Base-by-base conservation (phyloP, 2,888 invertebrate species). In the Lasioglossum calceatum region DNA sequence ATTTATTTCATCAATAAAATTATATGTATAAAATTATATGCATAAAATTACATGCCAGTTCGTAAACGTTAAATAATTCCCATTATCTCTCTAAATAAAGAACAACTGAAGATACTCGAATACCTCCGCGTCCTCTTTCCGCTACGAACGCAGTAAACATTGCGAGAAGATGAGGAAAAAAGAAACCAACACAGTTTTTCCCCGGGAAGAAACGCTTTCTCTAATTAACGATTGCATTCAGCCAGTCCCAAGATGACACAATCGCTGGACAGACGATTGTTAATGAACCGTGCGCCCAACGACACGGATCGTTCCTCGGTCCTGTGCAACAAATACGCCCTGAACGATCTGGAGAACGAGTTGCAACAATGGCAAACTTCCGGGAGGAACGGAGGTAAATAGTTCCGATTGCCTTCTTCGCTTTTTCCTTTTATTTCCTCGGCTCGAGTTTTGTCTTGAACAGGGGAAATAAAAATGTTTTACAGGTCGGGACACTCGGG, bases 311-410 rank as follows among this genome's bases (percentile, higher is more conserved):
- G 96, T 86, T 96, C 96, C 0, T 97, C 97, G 0, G 97, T 97
- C 58, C 96, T 97, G 67, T 97, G 97, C 93, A 98, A 98, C 94
- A 97, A 96, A 90, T 98, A 97, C 93, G 97, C 97, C 0, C 95
- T 97, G 77, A 91, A 92, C 54, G 92, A 92, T 42, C 47, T 92
- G 78, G 92, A 92, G 71, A 76, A 89, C 70, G 89, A 91, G 74
- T 27, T 82, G 23, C 81, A 75, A 14, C 89, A 86, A 50, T 93
- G 93, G 92, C 87, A 79, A 14, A 50, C 81, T 12, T 12, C 86
- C 47, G 8, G 85, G 8, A 77, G 36, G 39, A 70, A 83, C 58
- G 86, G 80, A 80, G 14, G 89, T 83, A 81, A 91, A 42, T 64
- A 67, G 67, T 67, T 19, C 36, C 67, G 67, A 36, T 67, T 61